Evolutionary conservation across 2,113 vertebrate species (phyloP).

Genomic region (Bostrychus sinensis): DNA sequence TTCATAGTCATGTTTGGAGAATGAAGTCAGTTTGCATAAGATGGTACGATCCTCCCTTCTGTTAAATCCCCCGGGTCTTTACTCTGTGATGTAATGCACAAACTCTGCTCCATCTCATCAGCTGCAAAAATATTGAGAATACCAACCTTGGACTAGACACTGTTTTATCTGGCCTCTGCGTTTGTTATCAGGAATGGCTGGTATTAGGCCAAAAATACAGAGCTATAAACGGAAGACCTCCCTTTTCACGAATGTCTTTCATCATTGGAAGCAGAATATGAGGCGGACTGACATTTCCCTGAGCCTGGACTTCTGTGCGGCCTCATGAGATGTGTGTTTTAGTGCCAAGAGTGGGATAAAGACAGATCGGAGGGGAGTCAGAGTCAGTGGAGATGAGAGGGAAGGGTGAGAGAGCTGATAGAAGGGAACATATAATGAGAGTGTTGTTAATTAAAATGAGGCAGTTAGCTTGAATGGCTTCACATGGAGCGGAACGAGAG

Average conservation of each 20-base stretch:
- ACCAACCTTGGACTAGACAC: background rate
- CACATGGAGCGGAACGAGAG: conserved; percentile 30
- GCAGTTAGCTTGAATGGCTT: conserved; percentile 48
- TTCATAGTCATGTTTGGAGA: conserved; percentile 17
- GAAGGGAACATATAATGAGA: conserved; percentile 28
- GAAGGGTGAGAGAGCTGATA: conserved; percentile 31
- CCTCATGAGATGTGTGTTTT: conserved; percentile 38
- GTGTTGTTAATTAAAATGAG: conserved; percentile 48
- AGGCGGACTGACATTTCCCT: conserved; percentile 39
- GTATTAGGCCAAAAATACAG: conserved; percentile 10
- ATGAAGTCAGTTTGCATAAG: conserved; percentile 37
- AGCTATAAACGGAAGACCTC: conserved; percentile 6
- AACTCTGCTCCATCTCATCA: conserved; percentile 9
- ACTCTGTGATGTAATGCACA: conserved; percentile 38
- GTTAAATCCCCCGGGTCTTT: conserved; percentile 24
- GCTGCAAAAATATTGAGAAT: conserved; percentile 32
- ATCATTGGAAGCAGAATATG: conserved; percentile 18
- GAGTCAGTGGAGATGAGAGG: background rate
- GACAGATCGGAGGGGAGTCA: background rate
- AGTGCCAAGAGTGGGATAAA: conserved; percentile 39
- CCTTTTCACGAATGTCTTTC: conserved; percentile 15
- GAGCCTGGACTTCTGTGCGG: conserved; percentile 51
- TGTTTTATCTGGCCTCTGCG: conserved; percentile 1
- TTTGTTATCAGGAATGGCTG: conserved; percentile 10
- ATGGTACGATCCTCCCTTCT: conserved; percentile 8